Conservation (phyloP, 2,113 vertebrate species). For the Caracal caracal region DNA sequence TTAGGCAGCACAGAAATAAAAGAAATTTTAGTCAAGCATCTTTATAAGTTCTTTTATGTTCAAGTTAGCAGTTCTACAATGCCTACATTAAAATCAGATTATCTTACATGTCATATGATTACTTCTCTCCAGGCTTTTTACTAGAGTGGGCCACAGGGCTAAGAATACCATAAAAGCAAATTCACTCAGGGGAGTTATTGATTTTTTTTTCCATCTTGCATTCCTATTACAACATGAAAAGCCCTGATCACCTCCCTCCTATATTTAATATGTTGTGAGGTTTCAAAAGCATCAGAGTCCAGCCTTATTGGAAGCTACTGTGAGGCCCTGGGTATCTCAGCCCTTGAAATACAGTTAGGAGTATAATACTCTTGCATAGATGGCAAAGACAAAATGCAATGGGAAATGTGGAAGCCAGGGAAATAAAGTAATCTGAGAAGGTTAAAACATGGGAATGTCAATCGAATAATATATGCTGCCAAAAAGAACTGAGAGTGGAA, state of each 20-base stretch:
- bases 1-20: slow-evolving; percentile 49
- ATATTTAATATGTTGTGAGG: neutral
- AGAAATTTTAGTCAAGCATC: slow-evolving; percentile 12
- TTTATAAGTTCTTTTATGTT: slow-evolving; percentile 24
- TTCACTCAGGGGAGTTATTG: slow-evolving; percentile 34
- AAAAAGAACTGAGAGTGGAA: neutral
- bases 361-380: neutral
- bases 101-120: slow-evolving; percentile 30
- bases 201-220: neutral
- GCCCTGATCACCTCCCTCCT: neutral
- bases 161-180: slow-evolving; percentile 30
- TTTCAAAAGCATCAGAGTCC: neutral
- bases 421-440: neutral
- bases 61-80: neutral
- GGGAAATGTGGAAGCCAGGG: neutral
- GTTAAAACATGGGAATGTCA: neutral
- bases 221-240: neutral
- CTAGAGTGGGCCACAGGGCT: neutral
- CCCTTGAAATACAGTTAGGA: neutral
- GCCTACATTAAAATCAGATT: slow-evolving; percentile 32
- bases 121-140: slow-evolving; percentile 17
- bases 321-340: neutral
- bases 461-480: neutral
- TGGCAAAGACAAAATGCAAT: neutral
- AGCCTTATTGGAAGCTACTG: neutral